Evolutionary conservation across 2,888 invertebrate species (phyloP).

Genomic region (Pterobdella sp.): DNA sequence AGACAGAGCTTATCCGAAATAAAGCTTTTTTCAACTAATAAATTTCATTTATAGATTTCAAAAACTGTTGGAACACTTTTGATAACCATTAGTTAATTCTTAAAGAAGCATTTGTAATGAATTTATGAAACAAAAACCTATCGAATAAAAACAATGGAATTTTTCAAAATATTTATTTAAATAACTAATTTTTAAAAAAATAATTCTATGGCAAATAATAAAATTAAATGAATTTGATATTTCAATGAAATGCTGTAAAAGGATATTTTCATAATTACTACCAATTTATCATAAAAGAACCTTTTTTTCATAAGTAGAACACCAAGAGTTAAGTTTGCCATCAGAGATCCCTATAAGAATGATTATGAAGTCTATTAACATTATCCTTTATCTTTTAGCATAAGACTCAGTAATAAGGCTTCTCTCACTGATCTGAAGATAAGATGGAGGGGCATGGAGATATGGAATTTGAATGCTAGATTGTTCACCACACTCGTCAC

Average conservation of each 20-base stretch:
- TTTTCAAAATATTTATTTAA: too few species aligned
- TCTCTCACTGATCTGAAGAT: slow-evolving; percentile 83
- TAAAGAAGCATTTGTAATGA: too few species aligned
- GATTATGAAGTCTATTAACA: neutral
- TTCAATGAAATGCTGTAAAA: neutral
- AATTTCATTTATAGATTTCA: too few species aligned
- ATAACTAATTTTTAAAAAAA: too few species aligned
- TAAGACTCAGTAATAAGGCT: slow-evolving; percentile 6
- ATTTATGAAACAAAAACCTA: too few species aligned
- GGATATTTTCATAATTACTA: neutral
- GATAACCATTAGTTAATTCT: too few species aligned
- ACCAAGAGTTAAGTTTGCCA: slow-evolving; percentile 92
- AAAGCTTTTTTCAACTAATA: too few species aligned
- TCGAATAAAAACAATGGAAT: too few species aligned
- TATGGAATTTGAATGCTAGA: slow-evolving; percentile 89
- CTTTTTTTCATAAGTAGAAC: slow-evolving; percentile 75
- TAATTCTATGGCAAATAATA: neutral
- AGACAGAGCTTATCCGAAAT: too few species aligned
- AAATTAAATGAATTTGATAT: neutral
- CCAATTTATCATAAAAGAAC: slow-evolving; percentile 40
- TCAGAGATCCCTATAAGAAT: slow-evolving; percentile 66
- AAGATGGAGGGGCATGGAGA: slow-evolving; percentile 95
- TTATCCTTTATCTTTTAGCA: neutral
- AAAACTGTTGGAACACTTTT: too few species aligned
- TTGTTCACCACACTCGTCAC: slow-evolving; percentile 68